Evolutionary conservation across 2,797 vertebrate genomes (phyloP).

Genomic region (Sebastes iracundus): DNA sequence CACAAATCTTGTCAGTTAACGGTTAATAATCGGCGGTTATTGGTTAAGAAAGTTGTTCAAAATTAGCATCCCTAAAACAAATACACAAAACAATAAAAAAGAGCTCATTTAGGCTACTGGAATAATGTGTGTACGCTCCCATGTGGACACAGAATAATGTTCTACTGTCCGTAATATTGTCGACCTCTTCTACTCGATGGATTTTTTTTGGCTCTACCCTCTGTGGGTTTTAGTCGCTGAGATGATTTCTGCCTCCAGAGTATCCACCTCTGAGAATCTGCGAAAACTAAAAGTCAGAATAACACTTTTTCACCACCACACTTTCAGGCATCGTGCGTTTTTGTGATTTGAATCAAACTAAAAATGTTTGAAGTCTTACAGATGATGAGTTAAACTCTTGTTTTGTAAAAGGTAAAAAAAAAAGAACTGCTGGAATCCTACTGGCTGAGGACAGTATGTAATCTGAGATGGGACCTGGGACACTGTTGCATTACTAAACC

Average conservation of each 20-base stretch:
- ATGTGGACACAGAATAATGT: background rate
- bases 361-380: background rate
- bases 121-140: background rate
- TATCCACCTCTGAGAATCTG: background rate
- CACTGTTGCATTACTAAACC: background rate
- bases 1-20: too few species aligned
- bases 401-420: background rate
- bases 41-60: too few species aligned
- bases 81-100: background rate
- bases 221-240: background rate
- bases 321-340: background rate
- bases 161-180: background rate
- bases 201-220: slow-evolving; percentile 17
- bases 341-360: background rate
- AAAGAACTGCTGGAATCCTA: background rate
- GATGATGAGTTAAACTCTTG: background rate
- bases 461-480: background rate
- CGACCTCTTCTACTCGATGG: background rate
- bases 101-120: background rate
- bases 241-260: background rate
- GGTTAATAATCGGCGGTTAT: too few species aligned
- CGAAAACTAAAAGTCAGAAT: background rate
- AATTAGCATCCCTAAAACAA: background rate
- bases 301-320: background rate
- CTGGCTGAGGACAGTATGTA: background rate